Evolutionary conservation across 2,797 vertebrate genomes (phyloP), one percentile per base, ranked within the genome.

Genomic region (Neosilurus hyrtlii): DNA sequence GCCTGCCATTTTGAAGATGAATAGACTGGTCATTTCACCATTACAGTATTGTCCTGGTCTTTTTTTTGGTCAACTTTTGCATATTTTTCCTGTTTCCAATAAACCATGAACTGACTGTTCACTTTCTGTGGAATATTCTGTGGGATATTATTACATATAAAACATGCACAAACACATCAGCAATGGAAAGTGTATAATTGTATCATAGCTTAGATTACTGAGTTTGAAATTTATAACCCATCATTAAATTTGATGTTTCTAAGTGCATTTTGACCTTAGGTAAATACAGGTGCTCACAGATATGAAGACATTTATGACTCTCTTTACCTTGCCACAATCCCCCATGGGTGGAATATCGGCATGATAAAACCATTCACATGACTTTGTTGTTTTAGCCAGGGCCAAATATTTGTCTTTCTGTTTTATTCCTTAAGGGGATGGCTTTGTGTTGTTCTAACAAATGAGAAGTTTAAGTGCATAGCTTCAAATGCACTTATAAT

Each of bases 371-470:
- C 65, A 79, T 74, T 86, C 87, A 72, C 83, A 85, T 84, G 81
- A 87, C 83, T 76, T 73, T 11, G 26, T 73, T 68, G 65, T 76
- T 84, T 86, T 30, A 82, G 81, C 71, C 86, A 86, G 86, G 84
- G 90, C 89, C 90, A 93, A 92, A 92, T 93, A 92, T 91, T 93
- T 93, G 88, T 88, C 84, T 90, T 79, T 71, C 67, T 80, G 71
- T 62, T 82, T 80, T 65, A 54, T 84, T 74, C 76, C 59, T 79
- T 71, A 62, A 22, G n/a, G 70, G 80, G 84, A 84, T 87, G 72
- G 59, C 71, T 70, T 61, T 61, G 67, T 88, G 78, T 68, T 86
- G 51, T 78, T 74, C 61, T 82, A 71, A 80, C 75, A 82, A 63
- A 84, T 24, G 9, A 81, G 22, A 65, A 18, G 35, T 67, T 52